Conservation (phyloP, 2,888 invertebrate genomes). For the Cosmopolites sordidus region DNA sequence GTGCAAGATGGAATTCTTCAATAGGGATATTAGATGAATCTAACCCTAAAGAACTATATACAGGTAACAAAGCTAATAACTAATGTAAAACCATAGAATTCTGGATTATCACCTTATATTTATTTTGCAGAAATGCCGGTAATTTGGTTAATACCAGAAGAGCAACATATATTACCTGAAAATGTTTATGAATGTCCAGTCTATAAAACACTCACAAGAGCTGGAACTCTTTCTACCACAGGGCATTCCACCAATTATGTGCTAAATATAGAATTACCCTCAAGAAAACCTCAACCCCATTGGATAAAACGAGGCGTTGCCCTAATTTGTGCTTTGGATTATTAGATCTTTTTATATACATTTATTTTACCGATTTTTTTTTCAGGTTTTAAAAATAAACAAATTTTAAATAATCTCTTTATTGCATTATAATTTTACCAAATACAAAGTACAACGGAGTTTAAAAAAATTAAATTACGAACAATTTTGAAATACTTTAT, state of each 20-base stretch:
- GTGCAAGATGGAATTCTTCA: conserved; percentile 67
- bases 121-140: conserved; percentile 60
- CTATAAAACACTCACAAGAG: conserved; percentile 61
- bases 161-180: conserved; percentile 55
- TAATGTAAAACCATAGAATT: no score
- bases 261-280: conserved; percentile 58
- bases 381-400: no score
- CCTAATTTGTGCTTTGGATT: conserved; percentile 53
- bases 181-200: conserved; percentile 60
- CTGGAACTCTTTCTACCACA: conserved; percentile 62
- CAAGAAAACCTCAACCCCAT: conserved; percentile 52
- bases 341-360: conserved; percentile 68
- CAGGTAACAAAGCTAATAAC: conserved; percentile 48
- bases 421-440: no score
- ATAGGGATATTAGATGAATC: conserved; percentile 58
- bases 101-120: no score
- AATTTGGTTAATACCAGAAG: conserved; percentile 66
- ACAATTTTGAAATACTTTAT: no score
- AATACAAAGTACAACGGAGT: no score
- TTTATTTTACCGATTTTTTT: background rate
- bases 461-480: no score
- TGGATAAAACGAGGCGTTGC: conserved; percentile 64
- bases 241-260: conserved; percentile 69
- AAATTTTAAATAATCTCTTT: no score
- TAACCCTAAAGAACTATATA: conserved; percentile 64